Conservation (phyloP, 2,888 invertebrate species). For the Tiliacea aurago region DNA sequence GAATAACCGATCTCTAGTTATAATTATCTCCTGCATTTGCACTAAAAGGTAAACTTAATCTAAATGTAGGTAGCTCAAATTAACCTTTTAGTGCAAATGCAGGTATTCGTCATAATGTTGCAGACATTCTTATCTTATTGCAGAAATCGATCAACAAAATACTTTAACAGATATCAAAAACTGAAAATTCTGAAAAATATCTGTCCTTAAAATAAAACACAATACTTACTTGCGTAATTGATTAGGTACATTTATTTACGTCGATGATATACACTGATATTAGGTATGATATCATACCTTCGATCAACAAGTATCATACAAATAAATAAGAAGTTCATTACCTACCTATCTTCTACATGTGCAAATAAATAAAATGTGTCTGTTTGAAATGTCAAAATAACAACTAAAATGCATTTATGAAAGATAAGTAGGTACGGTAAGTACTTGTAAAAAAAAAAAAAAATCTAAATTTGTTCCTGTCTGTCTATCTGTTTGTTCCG, state of each 20-base stretch:
- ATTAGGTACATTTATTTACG: not conserved
- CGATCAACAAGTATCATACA: too few relatives aligned
- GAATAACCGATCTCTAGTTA: not conserved
- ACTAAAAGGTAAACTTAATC: too few relatives aligned
- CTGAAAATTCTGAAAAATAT: not conserved
- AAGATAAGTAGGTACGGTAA: too few relatives aligned
- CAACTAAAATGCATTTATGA: too few relatives aligned
- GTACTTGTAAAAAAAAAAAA: too few relatives aligned
- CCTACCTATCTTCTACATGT: not conserved
- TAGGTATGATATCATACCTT: too few relatives aligned
- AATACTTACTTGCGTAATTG: not conserved
- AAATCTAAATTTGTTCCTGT: too few relatives aligned
- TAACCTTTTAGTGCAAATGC: not conserved
- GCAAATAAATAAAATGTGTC: too few relatives aligned
- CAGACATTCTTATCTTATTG: not conserved
- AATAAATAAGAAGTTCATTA: not conserved
- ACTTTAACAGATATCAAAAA: not conserved
- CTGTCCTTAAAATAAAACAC: not conserved
- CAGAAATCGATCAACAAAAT: conserved; percentile 5
- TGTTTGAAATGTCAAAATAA: too few relatives aligned
- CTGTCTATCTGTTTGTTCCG: too few relatives aligned
- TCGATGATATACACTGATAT: not conserved
- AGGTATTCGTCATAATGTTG: not conserved
- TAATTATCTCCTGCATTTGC: too few relatives aligned
- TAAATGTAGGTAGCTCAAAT: too few relatives aligned